A percentile compares a stretch with the other conserved stretches of the same genome.
Evolutionary conservation across 1,140 invertebrate genomes (phyloP).

Genomic region (Drosophila nigrodunni): DNA sequence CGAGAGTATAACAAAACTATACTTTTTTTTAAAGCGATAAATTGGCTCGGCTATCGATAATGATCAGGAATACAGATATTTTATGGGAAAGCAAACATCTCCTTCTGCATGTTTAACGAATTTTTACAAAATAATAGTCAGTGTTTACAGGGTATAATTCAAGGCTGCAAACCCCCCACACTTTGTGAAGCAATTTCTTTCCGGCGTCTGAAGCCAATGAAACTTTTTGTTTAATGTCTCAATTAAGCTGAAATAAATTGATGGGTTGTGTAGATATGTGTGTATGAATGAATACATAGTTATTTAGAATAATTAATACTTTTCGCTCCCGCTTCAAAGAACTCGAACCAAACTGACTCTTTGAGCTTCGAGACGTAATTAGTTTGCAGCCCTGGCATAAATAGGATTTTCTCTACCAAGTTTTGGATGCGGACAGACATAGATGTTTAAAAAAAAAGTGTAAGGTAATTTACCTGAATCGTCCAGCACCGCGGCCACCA

Average conservation of each 20-base stretch:
- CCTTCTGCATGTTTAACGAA: background rate
- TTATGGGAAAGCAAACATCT: background rate
- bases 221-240: too few relatives aligned
- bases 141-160: background rate
- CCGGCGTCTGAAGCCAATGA: too few relatives aligned
- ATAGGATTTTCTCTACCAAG: background rate
- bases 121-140: background rate
- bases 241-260: too few relatives aligned
- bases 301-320: too few relatives aligned
- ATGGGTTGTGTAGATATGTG: too few relatives aligned
- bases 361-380: too few relatives aligned
- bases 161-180: too few relatives aligned
- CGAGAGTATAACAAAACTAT: conserved; percentile 58
- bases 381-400: too few relatives aligned
- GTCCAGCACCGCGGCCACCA: conserved; percentile 84
- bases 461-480: conserved; percentile 57
- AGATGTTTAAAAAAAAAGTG: background rate
- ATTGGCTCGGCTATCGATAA: background rate
- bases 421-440: conserved; percentile 6
- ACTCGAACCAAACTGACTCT: too few relatives aligned
- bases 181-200: too few relatives aligned
- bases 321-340: too few relatives aligned
- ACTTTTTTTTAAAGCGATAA: conserved; percentile 12
- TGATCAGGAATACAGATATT: conserved; percentile 6
- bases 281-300: too few relatives aligned